Conservation (phyloP, 2,113 vertebrate genomes). For the Pycnonotus jocosus region DNA sequence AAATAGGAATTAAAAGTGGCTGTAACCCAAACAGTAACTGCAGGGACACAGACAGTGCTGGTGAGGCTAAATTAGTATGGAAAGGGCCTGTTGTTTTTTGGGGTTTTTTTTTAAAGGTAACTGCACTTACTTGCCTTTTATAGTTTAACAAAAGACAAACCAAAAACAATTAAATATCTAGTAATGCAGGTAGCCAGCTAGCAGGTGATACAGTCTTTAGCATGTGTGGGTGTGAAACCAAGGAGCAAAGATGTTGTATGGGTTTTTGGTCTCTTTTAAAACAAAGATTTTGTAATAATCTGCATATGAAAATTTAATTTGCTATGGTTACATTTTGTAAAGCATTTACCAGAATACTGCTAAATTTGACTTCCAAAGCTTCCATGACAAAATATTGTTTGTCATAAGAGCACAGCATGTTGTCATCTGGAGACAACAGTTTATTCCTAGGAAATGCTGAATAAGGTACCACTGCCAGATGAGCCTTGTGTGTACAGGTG, state of each 20-base stretch:
- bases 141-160: neutral
- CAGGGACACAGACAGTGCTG: neutral
- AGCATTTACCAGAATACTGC: neutral
- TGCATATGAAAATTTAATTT: neutral
- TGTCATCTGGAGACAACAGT: neutral
- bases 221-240: neutral
- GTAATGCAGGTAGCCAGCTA: neutral
- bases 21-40: neutral
- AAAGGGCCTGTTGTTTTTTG: too few species aligned
- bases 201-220: neutral
- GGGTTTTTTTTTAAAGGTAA: neutral
- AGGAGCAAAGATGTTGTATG: neutral
- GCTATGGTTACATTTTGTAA: neutral
- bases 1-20: neutral
- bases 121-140: neutral
- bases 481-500: neutral
- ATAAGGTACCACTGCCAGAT: neutral
- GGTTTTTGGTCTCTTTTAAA: neutral
- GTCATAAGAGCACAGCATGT: neutral
- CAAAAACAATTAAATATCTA: neutral
- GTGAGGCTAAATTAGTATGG: neutral
- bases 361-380: neutral
- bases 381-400: neutral
- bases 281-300: neutral
- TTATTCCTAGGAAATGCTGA: neutral